Percentiles rank a stretch among this genome's conserved stretches.
phyloP scores from a whole-genome alignment of 2,113 vertebrate genomes.

The Bos indicus region DNA sequence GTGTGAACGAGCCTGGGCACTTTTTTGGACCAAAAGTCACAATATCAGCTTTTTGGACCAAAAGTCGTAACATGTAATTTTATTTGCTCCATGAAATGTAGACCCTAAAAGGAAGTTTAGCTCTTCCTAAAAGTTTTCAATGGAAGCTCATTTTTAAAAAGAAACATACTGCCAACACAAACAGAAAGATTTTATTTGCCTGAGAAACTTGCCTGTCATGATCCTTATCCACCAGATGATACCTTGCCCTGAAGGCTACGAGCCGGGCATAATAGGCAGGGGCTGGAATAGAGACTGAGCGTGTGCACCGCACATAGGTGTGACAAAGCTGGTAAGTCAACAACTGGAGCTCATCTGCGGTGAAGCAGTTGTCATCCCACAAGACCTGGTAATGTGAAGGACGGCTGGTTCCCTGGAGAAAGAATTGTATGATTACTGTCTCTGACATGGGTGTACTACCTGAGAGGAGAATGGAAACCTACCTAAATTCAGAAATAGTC shows the following conservation, averaged over 20 bases:
- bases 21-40: slow-evolving; percentile 38
- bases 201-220: slow-evolving; percentile 92
- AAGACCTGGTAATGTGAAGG: slow-evolving; percentile 99
- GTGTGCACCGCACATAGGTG: slow-evolving; percentile 97
- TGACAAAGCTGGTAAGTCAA: slow-evolving; percentile 99
- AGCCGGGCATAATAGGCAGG: slow-evolving; percentile 97
- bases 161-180: not conserved
- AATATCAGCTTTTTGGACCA: slow-evolving; percentile 14
- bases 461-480: not conserved
- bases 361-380: slow-evolving; percentile 99
- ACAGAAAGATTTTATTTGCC: not conserved
- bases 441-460: not conserved
- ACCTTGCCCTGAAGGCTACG: slow-evolving; percentile 96
- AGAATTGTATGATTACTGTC: slow-evolving; percentile 35
- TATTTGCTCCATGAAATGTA: slow-evolving; percentile 37
- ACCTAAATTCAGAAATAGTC: slow-evolving; percentile 13
- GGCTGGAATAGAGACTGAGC: slow-evolving; percentile 97
- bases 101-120: slow-evolving; percentile 32
- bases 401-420: slow-evolving; percentile 94
- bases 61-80: slow-evolving; percentile 23
- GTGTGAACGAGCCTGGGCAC: slow-evolving; percentile 29
- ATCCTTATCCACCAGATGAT: slow-evolving; percentile 99
- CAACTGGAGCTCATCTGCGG: slow-evolving; percentile 96
- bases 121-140: not conserved
- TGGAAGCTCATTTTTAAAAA: not conserved